Conservation (phyloP, 2,888 invertebrate genomes). For the Phaedon cochleariae region DNA sequence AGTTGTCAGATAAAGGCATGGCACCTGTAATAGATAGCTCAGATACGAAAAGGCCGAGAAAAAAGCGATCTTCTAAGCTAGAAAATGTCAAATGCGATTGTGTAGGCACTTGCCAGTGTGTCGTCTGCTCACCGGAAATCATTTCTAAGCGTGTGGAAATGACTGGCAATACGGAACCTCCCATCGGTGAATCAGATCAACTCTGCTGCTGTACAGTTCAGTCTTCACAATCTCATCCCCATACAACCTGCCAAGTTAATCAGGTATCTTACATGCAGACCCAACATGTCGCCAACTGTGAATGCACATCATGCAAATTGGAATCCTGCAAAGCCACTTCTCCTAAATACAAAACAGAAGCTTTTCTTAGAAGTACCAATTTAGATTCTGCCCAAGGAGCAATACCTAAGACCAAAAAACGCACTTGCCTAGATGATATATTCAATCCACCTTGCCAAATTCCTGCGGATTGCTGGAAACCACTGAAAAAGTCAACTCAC, state of each 20-base stretch:
- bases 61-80: slow-evolving; percentile 36
- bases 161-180: slow-evolving; percentile 22
- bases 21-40: slow-evolving; percentile 1
- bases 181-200: slow-evolving; percentile 1
- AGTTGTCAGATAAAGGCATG: slow-evolving; percentile 35
- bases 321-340: neutral
- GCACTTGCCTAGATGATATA: slow-evolving; percentile 27
- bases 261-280: neutral
- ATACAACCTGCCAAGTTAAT: neutral
- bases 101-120: slow-evolving; percentile 38
- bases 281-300: neutral
- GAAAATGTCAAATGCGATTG: slow-evolving; percentile 40
- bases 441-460: slow-evolving; percentile 6
- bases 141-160: slow-evolving; percentile 24
- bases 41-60: slow-evolving; percentile 32
- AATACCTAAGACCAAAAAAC: slow-evolving; percentile 6
- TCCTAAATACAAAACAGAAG: slow-evolving; percentile 1
- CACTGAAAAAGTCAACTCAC: neutral
- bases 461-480: neutral
- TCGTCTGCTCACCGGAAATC: slow-evolving; percentile 34
- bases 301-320: neutral
- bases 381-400: slow-evolving; percentile 4
- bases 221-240: neutral
- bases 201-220: slow-evolving; percentile 22
- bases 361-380: slow-evolving; percentile 10